Percentiles rank a stretch among this genome's conserved stretches.
phyloP scores from a whole-genome alignment of 2,113 vertebrate species.

The Ceratotherium simum region DNA sequence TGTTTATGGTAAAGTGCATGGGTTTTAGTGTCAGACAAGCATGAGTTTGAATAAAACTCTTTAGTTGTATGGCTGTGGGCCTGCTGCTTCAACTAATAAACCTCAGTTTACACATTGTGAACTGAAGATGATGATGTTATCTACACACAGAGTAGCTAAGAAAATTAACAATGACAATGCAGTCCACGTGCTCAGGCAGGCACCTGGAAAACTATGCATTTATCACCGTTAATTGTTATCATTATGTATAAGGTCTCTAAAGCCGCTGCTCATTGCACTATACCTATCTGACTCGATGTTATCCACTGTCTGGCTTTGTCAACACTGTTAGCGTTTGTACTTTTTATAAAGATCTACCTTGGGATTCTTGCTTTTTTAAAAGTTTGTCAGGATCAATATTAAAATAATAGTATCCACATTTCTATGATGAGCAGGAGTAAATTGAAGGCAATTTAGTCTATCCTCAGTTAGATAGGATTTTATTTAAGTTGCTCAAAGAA shows the following conservation, averaged over 20 bases:
- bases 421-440: conserved; percentile 50
- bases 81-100: neutral
- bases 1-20: neutral
- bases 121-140: neutral
- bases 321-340: neutral
- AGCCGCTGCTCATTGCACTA: accelerated
- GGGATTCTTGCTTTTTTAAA: neutral
- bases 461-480: conserved; percentile 29
- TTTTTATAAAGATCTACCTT: neutral
- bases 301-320: neutral
- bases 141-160: neutral
- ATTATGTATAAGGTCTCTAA: accelerated
- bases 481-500: conserved; percentile 50
- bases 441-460: conserved; percentile 48
- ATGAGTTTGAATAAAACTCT: neutral
- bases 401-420: conserved; percentile 56
- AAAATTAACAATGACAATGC: neutral
- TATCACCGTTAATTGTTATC: neutral
- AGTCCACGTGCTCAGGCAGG: neutral
- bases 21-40: neutral
- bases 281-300: neutral
- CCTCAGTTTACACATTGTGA: neutral
- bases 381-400: conserved; percentile 57
- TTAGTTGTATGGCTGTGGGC: neutral
- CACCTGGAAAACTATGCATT: too few relatives aligned